Evolutionary conservation across 2,888 invertebrate species (phyloP), one percentile per base, ranked within the genome.

Genomic region (Laothoe populi): DNA sequence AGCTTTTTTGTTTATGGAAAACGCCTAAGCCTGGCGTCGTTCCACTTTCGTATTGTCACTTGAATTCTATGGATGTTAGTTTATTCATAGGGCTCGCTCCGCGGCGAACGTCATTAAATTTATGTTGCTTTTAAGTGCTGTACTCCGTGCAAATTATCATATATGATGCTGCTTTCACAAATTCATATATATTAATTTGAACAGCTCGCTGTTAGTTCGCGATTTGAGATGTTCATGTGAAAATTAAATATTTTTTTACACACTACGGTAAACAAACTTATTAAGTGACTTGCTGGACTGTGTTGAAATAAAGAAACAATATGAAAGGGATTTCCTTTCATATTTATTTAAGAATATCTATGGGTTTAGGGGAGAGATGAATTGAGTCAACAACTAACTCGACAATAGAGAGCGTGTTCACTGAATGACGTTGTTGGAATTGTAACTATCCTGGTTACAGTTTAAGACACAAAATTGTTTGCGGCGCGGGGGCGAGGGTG

Each of bases 1-100:
- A 89, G 83, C 83, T 87, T 90, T 91, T 90, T 90, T 92, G 88
- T 91, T 88, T 89, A 87, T 83, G 81, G 81, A 88, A 87, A 89
- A 87, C 83, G 88, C 86, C 87, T 90, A 88, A 90, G 90, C 89
- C 81, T 78, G 78, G 78, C 86, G 79, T 74, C 86, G 90, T 77
- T 87, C 88, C 84, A 89, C 87, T 90, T 90, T 87, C 75, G 84
- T 81, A 92, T 90, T 90, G 90, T 90, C 84, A 79, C 81, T 85
- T 73, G 74, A 87, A 87, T 90, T 90, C 88, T 86, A 89, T 88
- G 74, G 86, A 82, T 88, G 89, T 87, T 84, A 88, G 86, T 84
- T 88, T 84, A 85, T 89, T 90, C 86, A 87, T 77, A 70, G 74
- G 69, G 76, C 72, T 73, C 70, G 66, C 67, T 71, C 62, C 64